Evolutionary conservation across 2,888 invertebrate species (phyloP).

Genomic region (Charanyca ferruginea): DNA sequence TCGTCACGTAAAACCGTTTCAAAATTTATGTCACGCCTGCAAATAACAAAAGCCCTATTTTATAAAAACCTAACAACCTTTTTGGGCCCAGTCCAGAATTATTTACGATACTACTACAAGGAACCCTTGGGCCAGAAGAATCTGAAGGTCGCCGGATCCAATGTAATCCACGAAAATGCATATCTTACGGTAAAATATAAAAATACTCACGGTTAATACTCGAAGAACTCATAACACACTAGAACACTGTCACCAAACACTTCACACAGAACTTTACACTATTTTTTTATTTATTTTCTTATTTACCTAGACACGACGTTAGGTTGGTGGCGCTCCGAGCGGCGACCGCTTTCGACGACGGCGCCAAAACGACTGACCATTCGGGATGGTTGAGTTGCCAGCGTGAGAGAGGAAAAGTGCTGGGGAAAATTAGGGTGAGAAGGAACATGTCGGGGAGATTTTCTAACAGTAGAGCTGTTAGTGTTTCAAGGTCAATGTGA

Average conservation of each 20-base stretch:
- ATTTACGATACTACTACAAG: conserved; percentile 61
- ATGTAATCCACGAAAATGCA: conserved; percentile 55
- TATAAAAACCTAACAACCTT: conserved; percentile 49
- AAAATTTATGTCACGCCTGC: conserved; percentile 14
- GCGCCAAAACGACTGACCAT: conserved; percentile 85
- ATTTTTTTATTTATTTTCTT: conserved; percentile 69
- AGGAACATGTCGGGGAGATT: conserved; percentile 34
- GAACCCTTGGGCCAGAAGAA: conserved; percentile 54
- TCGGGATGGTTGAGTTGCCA: conserved; percentile 76
- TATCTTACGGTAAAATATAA: conserved; percentile 21
- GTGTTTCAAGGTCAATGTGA: conserved; percentile 11
- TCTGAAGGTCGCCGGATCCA: conserved; percentile 57
- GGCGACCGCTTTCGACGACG: conserved; percentile 76
- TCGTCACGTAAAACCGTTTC: not conserved
- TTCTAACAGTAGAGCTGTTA: not conserved
- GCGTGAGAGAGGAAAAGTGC: conserved; percentile 62
- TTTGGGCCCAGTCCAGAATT: conserved; percentile 49
- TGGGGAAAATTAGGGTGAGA: conserved; percentile 57
- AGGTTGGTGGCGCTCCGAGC: conserved; percentile 50
- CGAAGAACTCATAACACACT: conserved; percentile 50
- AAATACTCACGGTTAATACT: conserved; percentile 54
- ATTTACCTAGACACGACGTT: conserved; percentile 70
- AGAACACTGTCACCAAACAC: conserved; percentile 69
- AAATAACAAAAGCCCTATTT: conserved; percentile 47
- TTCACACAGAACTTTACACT: conserved; percentile 66